Base-by-base conservation (phyloP, 2,797 vertebrate species). In the Euphonia xanthogaster region DNA sequence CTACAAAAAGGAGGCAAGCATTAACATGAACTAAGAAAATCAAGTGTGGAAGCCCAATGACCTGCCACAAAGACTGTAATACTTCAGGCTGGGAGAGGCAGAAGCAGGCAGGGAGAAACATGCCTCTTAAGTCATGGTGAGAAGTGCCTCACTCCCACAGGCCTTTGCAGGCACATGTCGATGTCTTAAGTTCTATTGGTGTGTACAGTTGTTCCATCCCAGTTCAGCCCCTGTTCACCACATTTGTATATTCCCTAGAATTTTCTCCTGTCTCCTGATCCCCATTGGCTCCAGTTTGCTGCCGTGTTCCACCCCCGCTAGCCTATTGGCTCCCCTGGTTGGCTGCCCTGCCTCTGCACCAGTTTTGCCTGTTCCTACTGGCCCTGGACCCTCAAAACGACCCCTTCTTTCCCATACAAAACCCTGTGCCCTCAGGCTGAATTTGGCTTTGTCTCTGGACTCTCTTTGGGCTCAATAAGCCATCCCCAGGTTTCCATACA, bases 61-160 rank as follows among this genome's bases (percentile, higher is more conserved):
- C 19, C 27, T 28, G 18, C 27, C 9, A 14, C 12, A 20, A 39
- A 8, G 6, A 8, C 35, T 28, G 11, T 10, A 21, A 39, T 5
- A 20, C 25, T 20, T 28, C 3, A 28, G 27, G 9, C 7, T 14
- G 5, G 19, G 19, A 21, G 13, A 30, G 13, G 19, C 37, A 30
- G 9, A 30, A 40, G 58, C 19, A 40, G 58, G 37, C 58, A 40
- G 39, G 19, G 27, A 30, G 27, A 40, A 60, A 21, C 19, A 30
- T 2, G 3, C 9, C 19, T 30, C 37, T 5, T 10, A 30, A 13
- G 3, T 14, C 28, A 30, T 1, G 7, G 13, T 10, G 27, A 61
- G 6, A 61, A 40, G 14, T 21, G 37, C 37, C 54, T 35, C 23
- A 17, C 15, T 17, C 23, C n/a, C n/a, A 12, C 0, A 57, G 33